phyloP scores from a whole-genome alignment of 2,113 vertebrate genomes.

The Chionis minor region DNA sequence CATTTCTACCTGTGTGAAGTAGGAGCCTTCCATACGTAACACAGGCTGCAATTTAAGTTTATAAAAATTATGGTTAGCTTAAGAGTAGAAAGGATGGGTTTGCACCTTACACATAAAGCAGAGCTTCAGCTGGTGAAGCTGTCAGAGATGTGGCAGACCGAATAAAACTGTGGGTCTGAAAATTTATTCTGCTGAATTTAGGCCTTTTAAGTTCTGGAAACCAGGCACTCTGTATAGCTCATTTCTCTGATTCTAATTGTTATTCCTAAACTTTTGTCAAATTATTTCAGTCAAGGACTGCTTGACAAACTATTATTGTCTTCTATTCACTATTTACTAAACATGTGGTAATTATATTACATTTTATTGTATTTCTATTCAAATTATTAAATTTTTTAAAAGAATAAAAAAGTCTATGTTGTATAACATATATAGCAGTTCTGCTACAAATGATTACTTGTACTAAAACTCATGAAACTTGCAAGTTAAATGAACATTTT shows the following conservation, averaged over 20 bases:
- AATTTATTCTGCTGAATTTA: neutral
- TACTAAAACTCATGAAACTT: neutral
- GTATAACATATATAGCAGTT: neutral
- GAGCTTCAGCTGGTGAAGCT: neutral
- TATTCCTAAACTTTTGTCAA: neutral
- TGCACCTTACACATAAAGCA: neutral
- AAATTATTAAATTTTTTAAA: neutral
- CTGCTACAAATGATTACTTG: neutral
- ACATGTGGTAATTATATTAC: neutral
- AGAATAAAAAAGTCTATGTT: neutral
- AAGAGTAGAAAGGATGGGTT: neutral
- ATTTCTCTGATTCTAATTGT: neutral
- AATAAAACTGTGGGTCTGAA: neutral
- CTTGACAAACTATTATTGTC: neutral
- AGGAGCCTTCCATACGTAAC: neutral
- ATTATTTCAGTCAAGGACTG: neutral
- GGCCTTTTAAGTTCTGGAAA: neutral
- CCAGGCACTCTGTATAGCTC: fast-evolving
- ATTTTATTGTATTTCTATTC: neutral
- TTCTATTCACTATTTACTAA: neutral
- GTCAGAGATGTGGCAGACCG: neutral
- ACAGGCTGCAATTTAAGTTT: neutral
- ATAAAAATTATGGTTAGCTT: neutral
- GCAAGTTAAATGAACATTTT: neutral
- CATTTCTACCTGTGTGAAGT: neutral